Conservation (phyloP, 2,797 vertebrate species). For the Pampus argenteus region DNA sequence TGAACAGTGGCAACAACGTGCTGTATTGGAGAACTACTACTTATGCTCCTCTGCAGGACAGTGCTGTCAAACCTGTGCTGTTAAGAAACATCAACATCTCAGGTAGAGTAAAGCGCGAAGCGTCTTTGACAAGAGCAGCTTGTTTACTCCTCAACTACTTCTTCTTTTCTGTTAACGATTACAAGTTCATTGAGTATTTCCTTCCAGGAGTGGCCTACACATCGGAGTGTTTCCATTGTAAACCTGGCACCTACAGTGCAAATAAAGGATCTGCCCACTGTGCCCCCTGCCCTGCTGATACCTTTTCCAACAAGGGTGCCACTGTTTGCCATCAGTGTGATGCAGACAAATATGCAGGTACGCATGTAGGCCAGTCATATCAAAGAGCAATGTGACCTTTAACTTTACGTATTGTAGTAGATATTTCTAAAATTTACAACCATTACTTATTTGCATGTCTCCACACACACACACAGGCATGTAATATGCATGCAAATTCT, state of each 20-base stretch:
- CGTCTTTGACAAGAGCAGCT: not conserved
- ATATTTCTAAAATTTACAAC: constrained; percentile 11
- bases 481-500: constrained; percentile 43
- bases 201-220: constrained; percentile 93
- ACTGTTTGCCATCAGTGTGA: constrained; percentile 90
- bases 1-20: constrained; percentile 93
- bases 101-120: constrained; percentile 77
- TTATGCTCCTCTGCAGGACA: constrained; percentile 83
- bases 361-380: constrained; percentile 53
- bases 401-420: not conserved
- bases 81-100: constrained; percentile 92
- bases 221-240: constrained; percentile 98
- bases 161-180: constrained; percentile 38
- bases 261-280: constrained; percentile 89
- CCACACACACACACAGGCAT: constrained; percentile 4
- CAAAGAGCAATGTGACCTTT: not conserved
- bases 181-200: not conserved
- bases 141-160: not conserved
- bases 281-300: constrained; percentile 85
- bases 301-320: constrained; percentile 92
- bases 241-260: constrained; percentile 90
- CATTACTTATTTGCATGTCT: not conserved
- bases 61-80: constrained; percentile 89
- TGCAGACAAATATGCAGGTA: constrained; percentile 88
- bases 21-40: constrained; percentile 93